These are phyloP conservation scores for Atherix ibis DNA, from an alignment of 2,888 invertebrate species.

Conservation along the genomic window DNA sequence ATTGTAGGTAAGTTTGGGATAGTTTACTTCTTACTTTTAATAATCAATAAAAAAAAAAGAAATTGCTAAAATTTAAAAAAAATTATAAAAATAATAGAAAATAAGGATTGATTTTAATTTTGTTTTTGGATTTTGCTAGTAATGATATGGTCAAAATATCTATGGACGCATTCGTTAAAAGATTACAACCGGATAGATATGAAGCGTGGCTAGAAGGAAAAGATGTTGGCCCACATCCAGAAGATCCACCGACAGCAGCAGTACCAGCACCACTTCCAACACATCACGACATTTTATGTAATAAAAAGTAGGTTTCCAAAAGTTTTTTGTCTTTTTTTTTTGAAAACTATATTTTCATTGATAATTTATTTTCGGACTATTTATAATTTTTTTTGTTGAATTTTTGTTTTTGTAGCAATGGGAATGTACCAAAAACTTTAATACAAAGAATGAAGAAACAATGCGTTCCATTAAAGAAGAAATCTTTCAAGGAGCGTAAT, in stretches of 20 bases:
- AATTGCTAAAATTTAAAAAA: too few species aligned
- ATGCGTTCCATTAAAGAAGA: conserved; percentile 26
- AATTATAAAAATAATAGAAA: background rate
- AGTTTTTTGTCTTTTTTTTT: background rate
- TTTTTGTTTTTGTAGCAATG: conserved; percentile 8
- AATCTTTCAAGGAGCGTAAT: conserved; percentile 32
- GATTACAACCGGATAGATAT: conserved; percentile 80
- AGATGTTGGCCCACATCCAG: conserved; percentile 85
- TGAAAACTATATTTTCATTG: background rate
- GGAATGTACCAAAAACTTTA: conserved; percentile 18
- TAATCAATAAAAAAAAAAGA: too few species aligned
- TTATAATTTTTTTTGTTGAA: conserved; percentile 18
- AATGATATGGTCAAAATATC: conserved; percentile 95
- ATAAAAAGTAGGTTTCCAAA: conserved; percentile 51
- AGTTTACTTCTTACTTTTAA: background rate
- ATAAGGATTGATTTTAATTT: background rate
- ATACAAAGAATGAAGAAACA: conserved; percentile 31
- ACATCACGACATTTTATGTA: conserved; percentile 62
- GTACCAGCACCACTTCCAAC: conserved; percentile 68
- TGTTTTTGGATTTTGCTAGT: conserved; percentile 29
- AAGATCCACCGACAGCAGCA: conserved; percentile 55
- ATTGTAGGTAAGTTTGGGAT: conserved; percentile 41
- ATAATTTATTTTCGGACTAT: background rate
- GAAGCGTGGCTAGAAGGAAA: conserved; percentile 80
- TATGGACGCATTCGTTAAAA: conserved; percentile 96